Evolutionary conservation across 1,140 invertebrate genomes (phyloP), one percentile per base, ranked within the genome.

Genomic region (Papilio machaon): DNA sequence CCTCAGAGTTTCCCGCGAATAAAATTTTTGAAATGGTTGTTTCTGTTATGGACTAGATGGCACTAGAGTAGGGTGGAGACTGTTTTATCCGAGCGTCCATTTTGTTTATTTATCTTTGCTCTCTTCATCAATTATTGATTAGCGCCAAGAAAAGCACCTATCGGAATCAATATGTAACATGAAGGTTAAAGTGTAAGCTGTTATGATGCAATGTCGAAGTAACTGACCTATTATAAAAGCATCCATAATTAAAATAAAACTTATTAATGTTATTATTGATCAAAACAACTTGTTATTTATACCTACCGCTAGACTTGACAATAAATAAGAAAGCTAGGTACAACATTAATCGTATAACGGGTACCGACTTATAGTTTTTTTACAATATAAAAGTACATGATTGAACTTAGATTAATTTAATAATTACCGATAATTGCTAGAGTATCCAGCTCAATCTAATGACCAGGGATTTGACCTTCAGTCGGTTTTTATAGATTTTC

Each of bases 71-170:
- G 30, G 1, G 1, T 6, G 17, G 23, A 23, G 64, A 11, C 64
- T 70, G 64, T 70, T 70, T 35, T 70, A 35, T 35, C 64, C 11
- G 30, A 70, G 64, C 64, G 30, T 70, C 64, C 64, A 70, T 70
- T 35, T 70, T 70, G 64, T 70, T 67, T 67, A 35, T 67, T 70
- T 70, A 70, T 70, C 64, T 70, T 70, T 3, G 64, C 30, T 15
- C 54, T 52, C 7, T 49, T 49, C 64, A 67, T 15, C 64, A 35
- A 70, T 70, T 70, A 70, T 70, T 70, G 64, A 70, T 70, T 70
- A 38, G 64, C 64, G 13, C 35, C 64, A 38, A 35, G 13, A 70
- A 70, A 35, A 35, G 30, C 35, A 70, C 64, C 23, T 70, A 70
- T 15, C 64, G 30, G 64, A 5, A 70, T 70, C 23, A 70, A 70